These are phyloP conservation scores for Parazoanthus atlanticus DNA, from an alignment of 92 coral and sea anemone species.

Conservation along the genomic window DNA sequence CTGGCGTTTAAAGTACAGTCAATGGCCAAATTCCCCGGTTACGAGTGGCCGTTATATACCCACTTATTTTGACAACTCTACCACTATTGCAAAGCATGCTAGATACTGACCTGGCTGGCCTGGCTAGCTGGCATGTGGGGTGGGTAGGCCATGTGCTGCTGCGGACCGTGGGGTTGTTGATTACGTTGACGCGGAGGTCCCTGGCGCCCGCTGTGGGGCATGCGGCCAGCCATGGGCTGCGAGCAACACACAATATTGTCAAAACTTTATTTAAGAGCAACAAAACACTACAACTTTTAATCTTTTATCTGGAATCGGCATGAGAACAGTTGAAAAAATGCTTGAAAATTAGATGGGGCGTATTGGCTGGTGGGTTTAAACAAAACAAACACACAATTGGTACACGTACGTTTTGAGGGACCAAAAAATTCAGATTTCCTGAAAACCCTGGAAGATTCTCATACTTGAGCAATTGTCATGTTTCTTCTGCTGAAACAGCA, in stretches of 20 bases:
- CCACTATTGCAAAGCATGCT: neutral
- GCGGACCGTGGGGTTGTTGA: constrained; percentile 80
- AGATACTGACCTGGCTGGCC: constrained; percentile 91
- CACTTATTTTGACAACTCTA: neutral
- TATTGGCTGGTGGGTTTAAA: too few species aligned
- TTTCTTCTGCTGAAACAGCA: too few species aligned
- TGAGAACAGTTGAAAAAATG: too few species aligned
- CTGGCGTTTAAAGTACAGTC: neutral
- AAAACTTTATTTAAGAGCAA: neutral
- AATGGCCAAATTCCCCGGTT: neutral
- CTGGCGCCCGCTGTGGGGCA: constrained; percentile 80
- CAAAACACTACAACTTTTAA: neutral
- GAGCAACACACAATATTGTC: neutral
- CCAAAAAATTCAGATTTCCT: too few species aligned
- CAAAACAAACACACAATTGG: too few species aligned
- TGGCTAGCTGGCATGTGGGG: constrained; percentile 98
- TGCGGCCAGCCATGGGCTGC: constrained; percentile 86
- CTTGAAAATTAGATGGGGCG: neutral
- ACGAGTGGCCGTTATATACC: too few species aligned
- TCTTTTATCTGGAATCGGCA: too few species aligned
- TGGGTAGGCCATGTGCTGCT: constrained; percentile 81
- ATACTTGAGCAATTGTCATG: too few species aligned
- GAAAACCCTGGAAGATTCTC: too few species aligned
- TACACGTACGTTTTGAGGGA: too few species aligned
- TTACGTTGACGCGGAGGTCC: constrained; percentile 81